Base-by-base conservation (phyloP, 2,797 vertebrate genomes). In the Distichodus sexfasciatus region DNA sequence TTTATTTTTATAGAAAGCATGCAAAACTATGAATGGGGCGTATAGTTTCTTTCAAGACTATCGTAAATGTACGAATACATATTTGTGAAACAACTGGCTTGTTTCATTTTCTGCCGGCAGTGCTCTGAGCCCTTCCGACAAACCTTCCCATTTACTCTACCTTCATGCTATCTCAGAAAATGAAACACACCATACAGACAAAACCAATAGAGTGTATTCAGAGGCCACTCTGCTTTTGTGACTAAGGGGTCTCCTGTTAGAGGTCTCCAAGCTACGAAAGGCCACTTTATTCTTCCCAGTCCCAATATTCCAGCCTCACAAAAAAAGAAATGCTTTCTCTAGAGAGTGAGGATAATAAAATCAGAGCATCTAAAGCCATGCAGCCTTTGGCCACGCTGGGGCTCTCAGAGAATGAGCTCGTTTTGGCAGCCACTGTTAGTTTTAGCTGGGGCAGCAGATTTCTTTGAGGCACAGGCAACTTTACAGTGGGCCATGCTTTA, bases 401-500 rank as follows among this genome's bases (percentile, higher is more conserved):
- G 83, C 85, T 90, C 87, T 90, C 86, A 88, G 84, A 88, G 82
- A 90, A 89, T 89, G 84, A 90, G 86, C 48, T 67, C 85, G 82
- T 87, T 71, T 89, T 87, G 85, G 87, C 86, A 84, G 77, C 75
- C 82, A 70, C 82, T 75, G 72, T 77, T 62, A 77, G 84, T 91
- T 91, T 91, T 90, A 91, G 91, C 90, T 88, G 85, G 84, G 87
- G 84, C 90, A 88, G 91, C 91, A 92, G 80, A 91, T 92, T 90
- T 88, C 90, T 88, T 91, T 90, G 82, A 91, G 87, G 83, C 81
- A 72, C 69, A 75, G 41, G 69, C 87, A 90, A 85, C 90, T 87
- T 85, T 79, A 81, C 87, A 83, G 81, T 77, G 50, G 21, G 75
- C 86, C 82, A 76, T 90, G 86, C 88, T 89, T 89, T 90, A 88